A percentile compares a stretch with the other conserved stretches of the same genome.
Conservation (phyloP, 1,140 invertebrate genomes). For the Apis florea region DNA sequence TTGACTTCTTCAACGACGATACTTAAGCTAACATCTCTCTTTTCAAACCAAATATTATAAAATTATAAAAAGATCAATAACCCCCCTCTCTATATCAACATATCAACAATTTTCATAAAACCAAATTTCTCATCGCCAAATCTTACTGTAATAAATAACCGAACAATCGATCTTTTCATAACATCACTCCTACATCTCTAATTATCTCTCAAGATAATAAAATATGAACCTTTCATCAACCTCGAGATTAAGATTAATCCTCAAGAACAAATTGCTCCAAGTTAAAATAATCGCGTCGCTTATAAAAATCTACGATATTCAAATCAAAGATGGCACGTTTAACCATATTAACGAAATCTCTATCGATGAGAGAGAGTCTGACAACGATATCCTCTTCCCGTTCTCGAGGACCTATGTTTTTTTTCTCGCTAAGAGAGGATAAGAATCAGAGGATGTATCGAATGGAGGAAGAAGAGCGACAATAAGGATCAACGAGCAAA, state of each 20-base stretch:
- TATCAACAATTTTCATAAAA: too few relatives aligned
- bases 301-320: neutral
- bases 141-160: too few relatives aligned
- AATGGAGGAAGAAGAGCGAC: constrained; percentile 1
- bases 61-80: too few relatives aligned
- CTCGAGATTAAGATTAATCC: neutral
- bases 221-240: too few relatives aligned
- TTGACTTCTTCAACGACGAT: too few relatives aligned
- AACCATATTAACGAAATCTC: constrained; percentile 56
- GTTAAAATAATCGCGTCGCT: neutral
- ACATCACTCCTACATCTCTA: too few relatives aligned
- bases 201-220: too few relatives aligned
- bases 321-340: constrained; percentile 25
- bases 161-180: too few relatives aligned
- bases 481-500: constrained; percentile 20
- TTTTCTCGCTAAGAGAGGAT: constrained; percentile 36
- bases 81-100: too few relatives aligned
- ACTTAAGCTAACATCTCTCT: too few relatives aligned
- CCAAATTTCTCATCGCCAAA: too few relatives aligned
- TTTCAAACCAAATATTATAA: too few relatives aligned
- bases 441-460: constrained; percentile 13
- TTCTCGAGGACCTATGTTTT: constrained; percentile 55
- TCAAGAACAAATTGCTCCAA: neutral
- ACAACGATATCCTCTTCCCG: constrained; percentile 60
- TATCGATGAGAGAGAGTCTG: neutral